Conservation (phyloP, 2,113 vertebrate genomes). For the Sinosuthora webbiana region DNA sequence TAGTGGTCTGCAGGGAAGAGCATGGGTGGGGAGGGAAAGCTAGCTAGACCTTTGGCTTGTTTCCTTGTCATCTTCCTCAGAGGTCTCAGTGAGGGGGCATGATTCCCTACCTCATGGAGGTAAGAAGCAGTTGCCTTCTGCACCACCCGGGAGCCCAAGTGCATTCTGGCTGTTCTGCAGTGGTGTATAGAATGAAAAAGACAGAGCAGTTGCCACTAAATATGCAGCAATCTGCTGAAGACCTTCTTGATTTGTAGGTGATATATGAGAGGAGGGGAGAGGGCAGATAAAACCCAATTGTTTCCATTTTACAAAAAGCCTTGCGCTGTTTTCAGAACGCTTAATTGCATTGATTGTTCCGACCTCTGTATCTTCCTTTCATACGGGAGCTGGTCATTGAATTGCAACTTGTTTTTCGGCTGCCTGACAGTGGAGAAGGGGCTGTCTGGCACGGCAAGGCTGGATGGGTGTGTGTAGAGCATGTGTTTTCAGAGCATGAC, state of each 20-base stretch:
- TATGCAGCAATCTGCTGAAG: background rate
- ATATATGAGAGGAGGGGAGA: background rate
- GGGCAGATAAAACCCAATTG: background rate
- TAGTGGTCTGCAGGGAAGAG: background rate
- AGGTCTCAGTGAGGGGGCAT: background rate
- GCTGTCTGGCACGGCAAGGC: constrained; percentile 57
- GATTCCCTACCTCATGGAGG: background rate
- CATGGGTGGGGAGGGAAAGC: background rate
- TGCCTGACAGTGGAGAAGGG: background rate
- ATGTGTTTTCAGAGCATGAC: constrained; percentile 22
- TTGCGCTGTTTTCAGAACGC: background rate
- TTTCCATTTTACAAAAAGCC: background rate
- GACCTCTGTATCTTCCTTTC: constrained; percentile 3
- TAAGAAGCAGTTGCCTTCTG: background rate
- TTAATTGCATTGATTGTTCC: constrained; percentile 9
- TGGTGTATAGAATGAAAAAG: background rate
- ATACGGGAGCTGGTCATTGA: constrained; percentile 5
- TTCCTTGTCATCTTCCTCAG: background rate
- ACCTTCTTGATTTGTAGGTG: background rate
- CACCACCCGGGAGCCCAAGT: background rate
- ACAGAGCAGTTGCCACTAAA: background rate
- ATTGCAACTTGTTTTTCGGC: constrained; percentile 9
- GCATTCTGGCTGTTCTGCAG: background rate
- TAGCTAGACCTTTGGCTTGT: background rate
- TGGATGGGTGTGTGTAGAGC: background rate